phyloP scores from a whole-genome alignment of 2,888 invertebrate species.

The Hartigia nigra region DNA sequence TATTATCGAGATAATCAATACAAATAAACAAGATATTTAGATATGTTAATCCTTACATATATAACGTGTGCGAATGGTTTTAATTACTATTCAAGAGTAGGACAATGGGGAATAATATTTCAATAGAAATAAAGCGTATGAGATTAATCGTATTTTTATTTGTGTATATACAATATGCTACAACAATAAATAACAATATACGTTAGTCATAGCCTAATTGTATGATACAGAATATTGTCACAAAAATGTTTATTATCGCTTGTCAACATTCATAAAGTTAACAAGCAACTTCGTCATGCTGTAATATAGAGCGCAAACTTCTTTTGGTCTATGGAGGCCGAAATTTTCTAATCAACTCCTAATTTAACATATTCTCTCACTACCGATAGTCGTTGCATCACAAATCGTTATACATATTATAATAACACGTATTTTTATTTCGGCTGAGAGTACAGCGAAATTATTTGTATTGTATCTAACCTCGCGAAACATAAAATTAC shows the following conservation, averaged over 20 bases:
- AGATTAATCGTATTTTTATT: constrained; percentile 15
- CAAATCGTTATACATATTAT: constrained; percentile 17
- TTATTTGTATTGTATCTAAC: not conserved
- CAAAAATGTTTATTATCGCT: constrained; percentile 5
- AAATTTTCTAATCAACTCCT: constrained; percentile 3
- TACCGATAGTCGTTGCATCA: constrained; percentile 27
- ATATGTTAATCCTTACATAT: not conserved
- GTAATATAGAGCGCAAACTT: not conserved
- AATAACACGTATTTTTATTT: not conserved
- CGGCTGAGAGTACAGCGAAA: not conserved
- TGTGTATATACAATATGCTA: constrained; percentile 16
- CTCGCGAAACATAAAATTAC: not conserved
- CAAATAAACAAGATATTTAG: not conserved
- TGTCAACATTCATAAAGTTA: not conserved
- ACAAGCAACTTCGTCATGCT: not conserved
- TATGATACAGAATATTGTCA: constrained; percentile 22
- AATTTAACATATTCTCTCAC: not conserved
- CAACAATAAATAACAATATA: constrained; percentile 19
- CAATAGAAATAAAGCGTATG: not conserved
- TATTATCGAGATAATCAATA: not conserved
- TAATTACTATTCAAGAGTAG: not conserved
- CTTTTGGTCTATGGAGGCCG: constrained; percentile 16
- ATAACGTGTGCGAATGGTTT: not conserved
- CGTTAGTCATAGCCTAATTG: constrained; percentile 12
- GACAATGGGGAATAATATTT: not conserved